Percentiles rank a stretch among this genome's conserved stretches.
Evolutionary conservation across 2,113 vertebrate species (phyloP).

Genomic region (Sebastes fasciatus): DNA sequence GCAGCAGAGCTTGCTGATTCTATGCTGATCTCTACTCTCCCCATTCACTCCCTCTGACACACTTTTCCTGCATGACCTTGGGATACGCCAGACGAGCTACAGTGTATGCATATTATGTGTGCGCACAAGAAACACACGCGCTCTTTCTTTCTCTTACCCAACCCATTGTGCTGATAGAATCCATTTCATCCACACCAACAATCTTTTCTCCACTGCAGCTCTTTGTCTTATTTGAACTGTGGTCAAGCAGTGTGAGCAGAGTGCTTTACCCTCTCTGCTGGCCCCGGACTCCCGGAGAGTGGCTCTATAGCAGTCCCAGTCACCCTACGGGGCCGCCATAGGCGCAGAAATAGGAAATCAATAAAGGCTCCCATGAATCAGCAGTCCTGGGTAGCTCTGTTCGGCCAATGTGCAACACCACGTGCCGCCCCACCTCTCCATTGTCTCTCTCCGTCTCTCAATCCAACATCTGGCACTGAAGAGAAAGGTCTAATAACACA

Average conservation of each 20-base stretch:
- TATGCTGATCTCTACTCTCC: constrained; percentile 54
- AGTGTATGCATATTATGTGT: constrained; percentile 43
- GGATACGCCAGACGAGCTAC: constrained; percentile 51
- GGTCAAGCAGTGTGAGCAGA: constrained; percentile 40
- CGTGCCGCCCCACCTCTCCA: constrained; percentile 53
- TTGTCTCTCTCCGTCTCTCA: constrained; percentile 56
- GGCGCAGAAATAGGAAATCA: constrained; percentile 76
- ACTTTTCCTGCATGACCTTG: constrained; percentile 79
- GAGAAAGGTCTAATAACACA: constrained; percentile 48
- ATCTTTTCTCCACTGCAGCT: constrained; percentile 45
- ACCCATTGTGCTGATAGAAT: constrained; percentile 39
- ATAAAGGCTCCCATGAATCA: constrained; percentile 79
- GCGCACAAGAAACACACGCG: constrained; percentile 7
- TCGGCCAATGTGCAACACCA: constrained; percentile 54
- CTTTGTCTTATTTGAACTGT: constrained; percentile 52
- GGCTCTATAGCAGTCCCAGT: constrained; percentile 64
- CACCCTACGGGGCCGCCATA: constrained; percentile 63
- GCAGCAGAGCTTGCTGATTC: constrained; percentile 64
- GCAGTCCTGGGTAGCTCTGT: constrained; percentile 62
- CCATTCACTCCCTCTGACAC: constrained; percentile 65
- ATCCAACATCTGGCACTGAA: constrained; percentile 51
- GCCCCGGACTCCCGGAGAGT: constrained; percentile 58
- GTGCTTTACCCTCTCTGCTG: constrained; percentile 52
- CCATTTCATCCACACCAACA: constrained; percentile 47
- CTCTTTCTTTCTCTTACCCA: constrained; percentile 19